A percentile compares a stretch with the other conserved stretches of the same genome.
Conservation (phyloP, 2,113 vertebrate species). For the Daubentonia madagascariensis region DNA sequence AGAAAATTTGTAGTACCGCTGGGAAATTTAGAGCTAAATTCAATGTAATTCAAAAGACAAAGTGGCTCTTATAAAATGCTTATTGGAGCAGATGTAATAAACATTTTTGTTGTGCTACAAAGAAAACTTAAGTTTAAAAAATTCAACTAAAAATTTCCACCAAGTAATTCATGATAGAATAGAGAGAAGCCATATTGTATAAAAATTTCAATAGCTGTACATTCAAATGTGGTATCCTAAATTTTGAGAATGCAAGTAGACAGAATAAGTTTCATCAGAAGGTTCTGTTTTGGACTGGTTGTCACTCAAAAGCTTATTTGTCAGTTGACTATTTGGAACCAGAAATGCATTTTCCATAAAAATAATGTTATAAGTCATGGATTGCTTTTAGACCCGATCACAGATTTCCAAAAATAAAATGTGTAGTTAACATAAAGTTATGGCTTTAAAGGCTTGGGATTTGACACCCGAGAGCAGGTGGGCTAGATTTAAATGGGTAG, state of each 20-base stretch:
- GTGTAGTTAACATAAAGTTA: not conserved
- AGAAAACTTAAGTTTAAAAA: not conserved
- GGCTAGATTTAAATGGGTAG: not conserved
- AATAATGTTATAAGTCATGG: not conserved
- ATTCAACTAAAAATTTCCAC: not conserved
- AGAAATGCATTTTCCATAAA: not conserved
- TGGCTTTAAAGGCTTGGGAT: not conserved
- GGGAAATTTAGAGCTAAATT: not conserved
- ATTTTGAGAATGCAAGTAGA: not conserved
- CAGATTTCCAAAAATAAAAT: conserved; percentile 4
- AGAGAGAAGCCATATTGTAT: not conserved
- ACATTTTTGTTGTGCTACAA: not conserved
- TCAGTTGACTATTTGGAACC: not conserved
- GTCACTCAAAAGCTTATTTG: not conserved
- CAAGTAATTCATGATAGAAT: not conserved
- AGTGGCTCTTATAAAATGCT: not conserved
- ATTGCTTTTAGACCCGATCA: not conserved
- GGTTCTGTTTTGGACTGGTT: not conserved
- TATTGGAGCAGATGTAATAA: not conserved
- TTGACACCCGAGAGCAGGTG: not conserved
- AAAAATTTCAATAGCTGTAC: not conserved
- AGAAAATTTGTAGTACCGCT: not conserved
- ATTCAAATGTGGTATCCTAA: not conserved
- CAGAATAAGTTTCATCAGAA: not conserved
- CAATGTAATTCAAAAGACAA: not conserved